These are phyloP conservation scores for Poecilia velifera DNA, from an alignment of 2,797 vertebrate species.

Conservation along the genomic window DNA sequence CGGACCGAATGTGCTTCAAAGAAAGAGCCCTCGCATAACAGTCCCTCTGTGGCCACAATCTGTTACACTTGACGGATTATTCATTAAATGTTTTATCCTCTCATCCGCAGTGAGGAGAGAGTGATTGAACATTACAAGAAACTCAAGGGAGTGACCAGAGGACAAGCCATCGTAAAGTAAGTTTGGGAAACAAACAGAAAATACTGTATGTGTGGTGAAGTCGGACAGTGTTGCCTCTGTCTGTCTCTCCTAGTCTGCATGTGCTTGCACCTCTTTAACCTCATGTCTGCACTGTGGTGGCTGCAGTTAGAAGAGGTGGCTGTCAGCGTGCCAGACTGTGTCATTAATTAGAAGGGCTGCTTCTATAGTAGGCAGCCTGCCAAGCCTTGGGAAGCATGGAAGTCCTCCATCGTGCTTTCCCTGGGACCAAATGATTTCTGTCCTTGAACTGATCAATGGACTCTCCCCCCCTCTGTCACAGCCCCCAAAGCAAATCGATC, in stretches of 20 bases:
- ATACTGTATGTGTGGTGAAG: not conserved
- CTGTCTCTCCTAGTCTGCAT: not conserved
- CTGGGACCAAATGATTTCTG: constrained; percentile 61
- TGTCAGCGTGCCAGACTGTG: constrained; percentile 52
- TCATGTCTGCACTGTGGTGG: constrained; percentile 25
- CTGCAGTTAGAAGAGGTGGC: constrained; percentile 42
- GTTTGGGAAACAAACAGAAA: constrained; percentile 64
- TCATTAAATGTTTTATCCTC: constrained; percentile 65
- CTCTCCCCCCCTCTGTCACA: constrained; percentile 50
- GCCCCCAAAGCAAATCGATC: constrained; percentile 67
- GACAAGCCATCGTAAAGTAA: constrained; percentile 96
- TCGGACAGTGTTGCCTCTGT: not conserved
- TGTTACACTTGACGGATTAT: constrained; percentile 58
- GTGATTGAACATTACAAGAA: constrained; percentile 93
- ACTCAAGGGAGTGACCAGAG: constrained; percentile 91
- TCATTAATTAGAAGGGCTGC: constrained; percentile 67
- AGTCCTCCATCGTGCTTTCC: constrained; percentile 50
- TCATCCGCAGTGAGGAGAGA: constrained; percentile 90
- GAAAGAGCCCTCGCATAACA: constrained; percentile 45
- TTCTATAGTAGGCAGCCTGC: constrained; percentile 45
- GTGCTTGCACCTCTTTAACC: constrained; percentile 18
- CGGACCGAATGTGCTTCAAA: constrained; percentile 57
- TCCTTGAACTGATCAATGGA: constrained; percentile 73
- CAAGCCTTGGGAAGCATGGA: constrained; percentile 29
- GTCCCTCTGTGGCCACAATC: constrained; percentile 35